Evolutionary conservation across 2,797 vertebrate species (phyloP).

Genomic region (Ctenopoma multispine): DNA sequence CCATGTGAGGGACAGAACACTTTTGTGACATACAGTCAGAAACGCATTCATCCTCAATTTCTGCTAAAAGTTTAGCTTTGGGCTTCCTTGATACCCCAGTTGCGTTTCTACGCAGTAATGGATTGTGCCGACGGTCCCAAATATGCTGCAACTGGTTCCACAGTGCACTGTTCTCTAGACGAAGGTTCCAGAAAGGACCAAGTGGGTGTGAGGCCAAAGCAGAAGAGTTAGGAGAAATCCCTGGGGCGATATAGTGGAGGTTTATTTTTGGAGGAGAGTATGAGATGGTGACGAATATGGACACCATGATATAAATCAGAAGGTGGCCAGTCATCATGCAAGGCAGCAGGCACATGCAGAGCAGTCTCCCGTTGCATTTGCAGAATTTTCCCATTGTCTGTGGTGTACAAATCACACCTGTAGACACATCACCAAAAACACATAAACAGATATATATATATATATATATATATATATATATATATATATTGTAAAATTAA

Average conservation of each 20-base stretch:
- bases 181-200: constrained; percentile 84
- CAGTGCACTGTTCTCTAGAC: constrained; percentile 76
- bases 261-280: constrained; percentile 79
- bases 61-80: constrained; percentile 12
- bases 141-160: constrained; percentile 86
- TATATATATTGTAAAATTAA: no score
- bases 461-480: not conserved
- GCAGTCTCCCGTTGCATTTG: constrained; percentile 78
- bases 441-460: not conserved
- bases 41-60: constrained; percentile 41
- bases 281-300: constrained; percentile 84
- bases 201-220: constrained; percentile 74
- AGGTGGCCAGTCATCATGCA: constrained; percentile 87
- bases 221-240: constrained; percentile 73
- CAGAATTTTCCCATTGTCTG: constrained; percentile 81
- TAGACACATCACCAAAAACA: constrained; percentile 17
- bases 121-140: constrained; percentile 83
- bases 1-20: constrained; percentile 52
- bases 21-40: constrained; percentile 63
- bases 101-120: constrained; percentile 75
- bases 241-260: constrained; percentile 80
- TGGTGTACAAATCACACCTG: constrained; percentile 36
- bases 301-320: constrained; percentile 82
- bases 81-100: constrained; percentile 36
- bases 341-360: constrained; percentile 86